phyloP scores from a whole-genome alignment of 1,140 invertebrate genomes.

The Oreohelix idahoensis region DNA sequence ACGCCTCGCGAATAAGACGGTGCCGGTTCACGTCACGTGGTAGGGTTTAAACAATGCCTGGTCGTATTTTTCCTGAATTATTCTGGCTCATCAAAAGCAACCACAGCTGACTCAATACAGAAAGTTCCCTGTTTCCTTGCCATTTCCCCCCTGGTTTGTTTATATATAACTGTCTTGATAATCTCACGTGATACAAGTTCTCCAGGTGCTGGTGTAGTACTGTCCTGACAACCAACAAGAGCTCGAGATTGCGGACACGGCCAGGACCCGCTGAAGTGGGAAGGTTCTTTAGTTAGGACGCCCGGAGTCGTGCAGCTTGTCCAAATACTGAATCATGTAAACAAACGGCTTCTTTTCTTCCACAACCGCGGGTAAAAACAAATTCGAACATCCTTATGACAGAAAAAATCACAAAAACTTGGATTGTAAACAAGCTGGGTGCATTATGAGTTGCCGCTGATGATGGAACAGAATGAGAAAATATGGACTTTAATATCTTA shows the following conservation, averaged over 20 bases:
- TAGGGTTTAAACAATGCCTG: not conserved
- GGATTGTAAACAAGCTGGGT: not conserved
- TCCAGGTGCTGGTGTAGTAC: not conserved
- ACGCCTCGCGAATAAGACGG: not conserved
- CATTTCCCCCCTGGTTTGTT: not conserved
- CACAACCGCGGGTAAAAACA: not conserved
- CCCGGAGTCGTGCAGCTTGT: not conserved
- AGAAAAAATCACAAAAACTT: not conserved
- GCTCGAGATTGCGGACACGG: not conserved
- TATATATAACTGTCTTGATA: not conserved
- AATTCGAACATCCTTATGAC: not conserved
- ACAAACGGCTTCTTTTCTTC: not conserved
- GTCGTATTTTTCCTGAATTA: not conserved
- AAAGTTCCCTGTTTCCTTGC: not conserved
- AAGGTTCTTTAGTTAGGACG: not conserved
- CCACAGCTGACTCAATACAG: conserved; percentile 1
- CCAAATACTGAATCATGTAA: not conserved
- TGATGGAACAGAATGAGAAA: not conserved
- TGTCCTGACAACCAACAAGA: not conserved
- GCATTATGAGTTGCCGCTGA: not conserved
- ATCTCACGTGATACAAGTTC: not conserved
- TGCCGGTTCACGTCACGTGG: not conserved
- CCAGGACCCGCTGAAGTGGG: not conserved
- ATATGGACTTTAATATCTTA: no score
- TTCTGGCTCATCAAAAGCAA: conserved; percentile 1